Evolutionary conservation across 2,888 invertebrate species (phyloP), one percentile per base, ranked within the genome.

Genomic region (Syrphus vitripennis): DNA sequence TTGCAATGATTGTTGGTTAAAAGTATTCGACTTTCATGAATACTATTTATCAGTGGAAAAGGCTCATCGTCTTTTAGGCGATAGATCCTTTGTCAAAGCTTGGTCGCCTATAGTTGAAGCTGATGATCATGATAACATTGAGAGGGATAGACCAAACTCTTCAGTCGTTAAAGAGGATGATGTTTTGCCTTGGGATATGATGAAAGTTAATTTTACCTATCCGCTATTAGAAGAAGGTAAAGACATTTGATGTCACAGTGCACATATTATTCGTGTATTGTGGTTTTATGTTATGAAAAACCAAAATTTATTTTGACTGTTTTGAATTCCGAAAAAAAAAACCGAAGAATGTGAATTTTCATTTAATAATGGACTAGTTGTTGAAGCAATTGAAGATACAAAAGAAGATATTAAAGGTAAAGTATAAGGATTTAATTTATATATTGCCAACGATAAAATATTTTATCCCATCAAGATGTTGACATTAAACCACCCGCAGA

Each of bases 1-100:
- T 3, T 92, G 92, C 70, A 87, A 89, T 31, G 65, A 78, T n/a
- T 92, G 92, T 82, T 92, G 92, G 92, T 88, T 89, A n/a, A 90
- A 90, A 78, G 90, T 92, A 5, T 89, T 89, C 1, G 90, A 90
- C 69, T 92, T 92, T 53, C 91, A 92, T 83, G 89, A 90, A 74
- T 92, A 91, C 81, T 92, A 91, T 81, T 79, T 90, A 31, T 89
- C 90, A 19, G 90, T 92, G n/a, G 89, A 90, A 74, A 89, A 91
- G 81, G 91, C 90, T 10, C 92, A 92, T 77, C 90, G 90, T 0
- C 74, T 90, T 45, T 89, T 92, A 40, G 90, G 91, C 0, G 91
- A 92, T 74, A 87, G 91, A 12, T 91, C 90, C 76, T 88, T 88
- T 59, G 87, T 89, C 1, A 89, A 89, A 72, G 50, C 81, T 40